Conservation (phyloP, 1,140 invertebrate genomes). For the Drosophila prosaltans region DNA sequence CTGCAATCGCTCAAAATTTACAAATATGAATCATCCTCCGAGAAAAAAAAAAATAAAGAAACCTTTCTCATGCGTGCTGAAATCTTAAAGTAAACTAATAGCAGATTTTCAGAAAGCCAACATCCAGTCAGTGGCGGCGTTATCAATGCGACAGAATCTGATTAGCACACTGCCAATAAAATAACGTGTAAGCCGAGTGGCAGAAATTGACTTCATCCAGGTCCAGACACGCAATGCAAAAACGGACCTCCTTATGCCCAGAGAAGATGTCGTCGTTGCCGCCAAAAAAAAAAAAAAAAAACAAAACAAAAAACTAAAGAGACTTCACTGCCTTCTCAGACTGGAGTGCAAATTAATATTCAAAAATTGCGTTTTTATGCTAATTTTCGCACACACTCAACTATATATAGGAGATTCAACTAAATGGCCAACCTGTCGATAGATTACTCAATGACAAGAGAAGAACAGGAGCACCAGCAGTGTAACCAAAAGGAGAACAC, state of each 20-base stretch:
- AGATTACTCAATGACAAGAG: slow-evolving; percentile 82
- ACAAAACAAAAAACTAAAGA: not conserved
- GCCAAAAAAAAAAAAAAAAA: no score
- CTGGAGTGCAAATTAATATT: slow-evolving; percentile 76
- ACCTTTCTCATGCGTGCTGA: slow-evolving; percentile 1
- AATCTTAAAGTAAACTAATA: slow-evolving; percentile 1
- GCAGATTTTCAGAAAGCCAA: slow-evolving; percentile 5
- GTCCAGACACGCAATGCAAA: slow-evolving; percentile 59
- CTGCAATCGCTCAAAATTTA: not conserved
- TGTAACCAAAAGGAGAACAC: not conserved
- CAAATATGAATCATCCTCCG: not conserved
- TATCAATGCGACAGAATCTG: slow-evolving; percentile 62
- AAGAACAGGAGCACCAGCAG: slow-evolving; percentile 26
- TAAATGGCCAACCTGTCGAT: slow-evolving; percentile 77
- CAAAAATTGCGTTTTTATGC: slow-evolving; percentile 83
- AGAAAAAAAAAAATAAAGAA: not conserved
- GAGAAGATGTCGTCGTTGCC: slow-evolving; percentile 55
- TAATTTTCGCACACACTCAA: slow-evolving; percentile 70
- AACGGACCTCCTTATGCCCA: slow-evolving; percentile 22
- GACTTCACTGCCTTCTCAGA: slow-evolving; percentile 5
- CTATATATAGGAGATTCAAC: slow-evolving; percentile 15
- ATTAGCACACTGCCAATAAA: slow-evolving; percentile 37
- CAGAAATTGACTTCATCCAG: slow-evolving; percentile 42
- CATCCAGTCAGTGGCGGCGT: slow-evolving; percentile 19
- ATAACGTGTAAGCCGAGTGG: slow-evolving; percentile 74